Base-by-base conservation (phyloP, 2,797 vertebrate species). In the Acipenser oxyrinchus region DNA sequence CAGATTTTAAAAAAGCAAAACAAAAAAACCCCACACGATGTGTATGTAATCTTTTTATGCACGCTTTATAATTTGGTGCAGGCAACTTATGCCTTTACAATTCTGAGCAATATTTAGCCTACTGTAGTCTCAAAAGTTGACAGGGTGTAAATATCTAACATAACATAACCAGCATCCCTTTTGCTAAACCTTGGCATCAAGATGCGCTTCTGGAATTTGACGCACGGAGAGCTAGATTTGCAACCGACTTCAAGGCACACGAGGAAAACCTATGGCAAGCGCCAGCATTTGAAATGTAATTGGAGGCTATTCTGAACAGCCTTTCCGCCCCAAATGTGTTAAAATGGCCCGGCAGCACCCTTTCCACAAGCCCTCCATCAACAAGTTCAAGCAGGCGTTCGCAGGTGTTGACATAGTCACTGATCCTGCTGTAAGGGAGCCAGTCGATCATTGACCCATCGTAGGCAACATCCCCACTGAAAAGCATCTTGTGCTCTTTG, bases 371-470 rank as follows among this genome's bases (percentile, higher is more conserved):
- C 66, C 87, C 81, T 74, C 68, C 88, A 81, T 97, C 93, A 73
- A 94, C 95, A 72, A 99, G 86, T 49, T 94, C 93, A 70, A 97
- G 82, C 62, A 99, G 88, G 65, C 94, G 90, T 75, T 91, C 93
- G 72, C 96, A 97, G 72, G 92, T 96, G 69, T 84, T 79, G 71
- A 97, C 76, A 6, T 98, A 99, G 84, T 99, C 96, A 6, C 81
- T 92, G 72, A 98, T 84, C 60, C 70, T 90, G 84, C 96, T 98
- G 83, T 95, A 97, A 9, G 96, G 96, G 73, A 99, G 92, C 96
- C 96, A 99, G 76, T 98, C 96, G 60, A 99, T 97, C 92, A 98
- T 93, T 51, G 94, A 89, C 12, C 96, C 96, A 0, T 98, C 93
- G 2, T 98, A 97, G 23, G 93, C 93, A 1, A 95, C 95, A 0